phyloP scores from a whole-genome alignment of 2,113 vertebrate species.

The Platichthys flesus region DNA sequence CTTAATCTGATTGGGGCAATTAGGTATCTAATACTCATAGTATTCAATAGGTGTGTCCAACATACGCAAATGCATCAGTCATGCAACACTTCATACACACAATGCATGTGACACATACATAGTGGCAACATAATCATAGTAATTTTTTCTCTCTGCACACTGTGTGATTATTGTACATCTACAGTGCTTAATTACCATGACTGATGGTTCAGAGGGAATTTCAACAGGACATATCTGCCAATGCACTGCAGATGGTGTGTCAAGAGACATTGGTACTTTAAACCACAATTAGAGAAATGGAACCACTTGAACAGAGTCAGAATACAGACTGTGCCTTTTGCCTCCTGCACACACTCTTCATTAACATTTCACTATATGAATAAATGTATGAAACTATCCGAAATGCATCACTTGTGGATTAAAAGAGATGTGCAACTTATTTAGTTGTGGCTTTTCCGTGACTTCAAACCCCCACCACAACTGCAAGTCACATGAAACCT shows the following conservation, averaged over 20 bases:
- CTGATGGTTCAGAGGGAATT: neutral
- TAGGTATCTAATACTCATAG: too few relatives aligned
- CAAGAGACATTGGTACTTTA: neutral
- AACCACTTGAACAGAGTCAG: neutral
- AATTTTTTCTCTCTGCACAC: neutral
- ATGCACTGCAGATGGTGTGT: neutral
- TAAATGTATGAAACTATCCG: neutral
- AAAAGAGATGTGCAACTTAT: neutral
- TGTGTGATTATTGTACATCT: neutral
- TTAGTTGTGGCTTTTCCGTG: neutral
- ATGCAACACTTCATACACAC: neutral
- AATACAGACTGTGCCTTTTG: neutral
- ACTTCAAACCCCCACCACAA: neutral
- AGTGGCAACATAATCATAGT: constrained; percentile 8
- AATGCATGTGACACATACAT: neutral
- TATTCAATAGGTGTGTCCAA: too few relatives aligned
- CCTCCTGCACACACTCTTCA: neutral
- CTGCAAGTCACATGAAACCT: neutral
- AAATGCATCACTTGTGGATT: neutral
- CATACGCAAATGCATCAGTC: neutral
- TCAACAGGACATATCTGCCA: neutral
- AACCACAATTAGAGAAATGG: neutral
- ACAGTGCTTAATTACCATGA: constrained; percentile 3
- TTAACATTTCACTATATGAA: neutral
- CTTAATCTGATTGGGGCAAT: too few relatives aligned